phyloP scores from a whole-genome alignment of 1,140 invertebrate species.

The Drosophila tristis region DNA sequence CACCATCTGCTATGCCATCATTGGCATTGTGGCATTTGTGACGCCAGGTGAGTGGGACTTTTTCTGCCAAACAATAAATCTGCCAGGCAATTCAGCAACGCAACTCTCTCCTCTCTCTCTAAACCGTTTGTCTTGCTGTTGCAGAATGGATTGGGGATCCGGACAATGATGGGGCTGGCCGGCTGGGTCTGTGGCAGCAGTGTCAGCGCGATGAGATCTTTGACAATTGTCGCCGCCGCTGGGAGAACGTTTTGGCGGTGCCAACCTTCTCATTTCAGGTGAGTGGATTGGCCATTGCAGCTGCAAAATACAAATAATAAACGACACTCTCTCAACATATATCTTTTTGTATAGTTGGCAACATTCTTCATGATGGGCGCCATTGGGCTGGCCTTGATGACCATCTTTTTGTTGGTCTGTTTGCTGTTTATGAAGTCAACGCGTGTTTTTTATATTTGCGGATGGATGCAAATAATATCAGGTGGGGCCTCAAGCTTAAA shows the following conservation, averaged over 20 bases:
- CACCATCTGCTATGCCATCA: conserved; percentile 98
- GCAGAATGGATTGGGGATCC: conserved; percentile 94
- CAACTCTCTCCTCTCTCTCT: conserved; percentile 7
- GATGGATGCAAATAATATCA: conserved; percentile 96
- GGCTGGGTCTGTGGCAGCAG: conserved; percentile 95
- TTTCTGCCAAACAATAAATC: background rate
- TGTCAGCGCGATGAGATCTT: conserved; percentile 90
- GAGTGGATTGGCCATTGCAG: conserved; percentile 50
- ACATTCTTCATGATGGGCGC: conserved; percentile 95
- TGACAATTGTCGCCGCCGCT: conserved; percentile 91
- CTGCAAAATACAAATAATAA: background rate
- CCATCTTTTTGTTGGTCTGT: conserved; percentile 94
- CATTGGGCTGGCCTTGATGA: conserved; percentile 92
- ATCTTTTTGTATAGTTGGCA: conserved; percentile 87
- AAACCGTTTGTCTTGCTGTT: conserved; percentile 4
- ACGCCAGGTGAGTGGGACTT: conserved; percentile 88
- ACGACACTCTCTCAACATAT: background rate
- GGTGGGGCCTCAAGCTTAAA: conserved; percentile 86
- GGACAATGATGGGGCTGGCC: conserved; percentile 93
- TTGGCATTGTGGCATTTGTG: conserved; percentile 96
- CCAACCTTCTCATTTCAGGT: conserved; percentile 90
- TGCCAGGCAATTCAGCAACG: background rate
- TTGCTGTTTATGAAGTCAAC: conserved; percentile 98
- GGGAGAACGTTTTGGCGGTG: conserved; percentile 93
- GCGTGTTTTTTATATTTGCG: conserved; percentile 96